Base-by-base conservation (phyloP, 2,113 vertebrate species). In the Cryptotis parvus region DNA sequence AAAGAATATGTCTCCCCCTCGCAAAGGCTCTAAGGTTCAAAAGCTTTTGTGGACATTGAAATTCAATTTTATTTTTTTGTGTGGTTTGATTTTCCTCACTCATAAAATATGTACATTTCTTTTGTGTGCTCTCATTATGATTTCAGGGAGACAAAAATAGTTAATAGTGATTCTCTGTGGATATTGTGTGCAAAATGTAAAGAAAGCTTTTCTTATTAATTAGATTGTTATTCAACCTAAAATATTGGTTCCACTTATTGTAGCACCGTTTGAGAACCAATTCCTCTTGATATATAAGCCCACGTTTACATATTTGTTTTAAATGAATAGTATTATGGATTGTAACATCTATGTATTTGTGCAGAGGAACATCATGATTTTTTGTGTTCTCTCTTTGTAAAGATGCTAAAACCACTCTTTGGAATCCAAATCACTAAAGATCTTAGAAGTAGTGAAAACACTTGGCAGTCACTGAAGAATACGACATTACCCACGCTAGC, bases 141-240 rank as follows among this genome's bases (percentile, higher is more conserved):
- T 24, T 81, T 49, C 9, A 66, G n/a, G 55, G 80, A 68, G 37
- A 84, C 73, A n/a, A 52, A 55, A 91, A 43, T 86, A 65, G n/a
- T 66, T 70, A 41, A n/a, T 31, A 84, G 9, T 72, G 35, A 58
- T 84, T 84, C 11, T 68, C 41, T 49, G 11, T 3, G 72, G 35
- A 85, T 89, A 70, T 58, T 43, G 82, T 18, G 84, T 4, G 24
- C 6, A 18, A 58, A 58, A 58, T 58, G 55, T 58, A 22, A 73
- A 31, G n/a, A 31, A 85, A 66, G 83, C 37, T 6, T 80, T 9
- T 80, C 26, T 31, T 77, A 41, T 27, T 89, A 26, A 41, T 68
- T 90, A 39, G 24, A 61, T 4, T 41, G 11, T 0, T 70, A 69
- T 3, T 75, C 14, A 87, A n/a, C 12, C 81, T n/a, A n/a, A 84